Percentiles rank a stretch among this genome's conserved stretches.
Evolutionary conservation across 2,888 invertebrate genomes (phyloP).

Genomic region (Agrotis ipsilon): DNA sequence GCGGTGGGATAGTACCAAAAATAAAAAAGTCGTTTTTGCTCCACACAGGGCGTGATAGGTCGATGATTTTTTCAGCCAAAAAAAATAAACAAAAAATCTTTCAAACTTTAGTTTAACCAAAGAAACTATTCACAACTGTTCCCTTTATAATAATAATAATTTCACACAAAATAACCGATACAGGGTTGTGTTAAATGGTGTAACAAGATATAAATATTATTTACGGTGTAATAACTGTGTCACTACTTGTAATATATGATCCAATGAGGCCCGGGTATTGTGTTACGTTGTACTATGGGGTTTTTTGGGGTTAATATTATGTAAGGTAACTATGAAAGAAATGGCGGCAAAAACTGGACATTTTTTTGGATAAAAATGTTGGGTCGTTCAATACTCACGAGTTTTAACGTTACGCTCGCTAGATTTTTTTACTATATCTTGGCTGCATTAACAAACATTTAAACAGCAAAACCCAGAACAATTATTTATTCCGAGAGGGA

Average conservation of each 20-base stretch:
- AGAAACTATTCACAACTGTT: neutral
- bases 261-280: slow-evolving; percentile 45
- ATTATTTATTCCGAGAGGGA: no score
- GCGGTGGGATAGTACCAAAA: no score
- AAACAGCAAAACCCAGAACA: no score
- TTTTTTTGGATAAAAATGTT: neutral
- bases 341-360: neutral
- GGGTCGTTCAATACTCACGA: no score
- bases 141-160: slow-evolving; percentile 17
- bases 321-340: slow-evolving; percentile 9
- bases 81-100: no score
- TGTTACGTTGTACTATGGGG: slow-evolving; percentile 28
- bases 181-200: slow-evolving; percentile 60
- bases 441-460: no score
- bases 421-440: no score
- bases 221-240: slow-evolving; percentile 64
- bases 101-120: neutral
- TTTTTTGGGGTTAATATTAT: slow-evolving; percentile 48
- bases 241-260: slow-evolving; percentile 54
- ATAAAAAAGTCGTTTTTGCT: no score
- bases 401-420: no score
- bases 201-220: slow-evolving; percentile 65
- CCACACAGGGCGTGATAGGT: no score
- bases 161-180: slow-evolving; percentile 51
- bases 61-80: no score